Evolutionary conservation across 2,888 invertebrate species (phyloP).

Genomic region (Pogonocherus hispidulus): DNA sequence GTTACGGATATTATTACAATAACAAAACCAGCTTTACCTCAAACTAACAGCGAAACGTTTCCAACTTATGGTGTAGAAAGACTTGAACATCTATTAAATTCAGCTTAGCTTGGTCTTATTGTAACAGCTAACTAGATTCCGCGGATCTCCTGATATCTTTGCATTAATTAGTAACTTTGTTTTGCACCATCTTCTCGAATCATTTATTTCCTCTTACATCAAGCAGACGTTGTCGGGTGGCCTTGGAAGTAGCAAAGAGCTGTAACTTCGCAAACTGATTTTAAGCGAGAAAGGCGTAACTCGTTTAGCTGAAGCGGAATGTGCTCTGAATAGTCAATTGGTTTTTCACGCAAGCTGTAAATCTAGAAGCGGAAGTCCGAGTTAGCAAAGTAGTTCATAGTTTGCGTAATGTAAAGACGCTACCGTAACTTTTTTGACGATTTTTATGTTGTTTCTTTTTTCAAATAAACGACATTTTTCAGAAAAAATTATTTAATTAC

Average conservation of each 20-base stretch:
- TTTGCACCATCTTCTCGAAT: slow-evolving; percentile 12
- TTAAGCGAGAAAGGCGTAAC: slow-evolving; percentile 23
- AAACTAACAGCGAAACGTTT: neutral
- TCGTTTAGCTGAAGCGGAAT: slow-evolving; percentile 8
- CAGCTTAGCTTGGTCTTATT: slow-evolving; percentile 27
- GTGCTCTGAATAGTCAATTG: slow-evolving; percentile 5
- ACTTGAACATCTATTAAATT: slow-evolving; percentile 28
- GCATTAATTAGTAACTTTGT: slow-evolving; percentile 30
- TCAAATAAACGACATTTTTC: too few relatives aligned
- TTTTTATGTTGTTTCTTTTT: too few relatives aligned
- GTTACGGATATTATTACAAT: neutral
- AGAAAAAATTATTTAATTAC: too few relatives aligned
- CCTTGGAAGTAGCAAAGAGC: slow-evolving; percentile 1
- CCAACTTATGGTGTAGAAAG: slow-evolving; percentile 1
- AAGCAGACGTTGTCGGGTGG: slow-evolving; percentile 9
- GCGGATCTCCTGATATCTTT: slow-evolving; percentile 17
- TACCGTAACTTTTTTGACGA: too few relatives aligned
- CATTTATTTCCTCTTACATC: slow-evolving; percentile 18
- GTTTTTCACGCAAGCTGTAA: neutral
- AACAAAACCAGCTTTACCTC: neutral
- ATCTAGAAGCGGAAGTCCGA: neutral
- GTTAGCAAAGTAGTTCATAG: neutral
- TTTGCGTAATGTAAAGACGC: neutral
- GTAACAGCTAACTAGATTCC: slow-evolving; percentile 21
- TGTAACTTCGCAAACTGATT: slow-evolving; percentile 18